Conservation (phyloP, 2,888 invertebrate genomes). For the Lepidonotus clava region DNA sequence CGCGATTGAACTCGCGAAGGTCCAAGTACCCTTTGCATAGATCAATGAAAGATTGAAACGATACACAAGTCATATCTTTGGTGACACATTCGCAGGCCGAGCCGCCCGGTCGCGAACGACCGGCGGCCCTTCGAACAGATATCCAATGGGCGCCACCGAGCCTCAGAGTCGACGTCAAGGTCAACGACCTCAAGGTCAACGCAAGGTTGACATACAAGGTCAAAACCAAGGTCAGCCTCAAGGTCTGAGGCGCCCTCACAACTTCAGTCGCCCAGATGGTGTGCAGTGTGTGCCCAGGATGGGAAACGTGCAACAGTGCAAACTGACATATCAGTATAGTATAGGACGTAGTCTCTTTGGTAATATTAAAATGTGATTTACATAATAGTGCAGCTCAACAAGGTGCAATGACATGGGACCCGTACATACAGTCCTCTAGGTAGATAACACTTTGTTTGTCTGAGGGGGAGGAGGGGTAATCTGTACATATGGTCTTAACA, state of each 20-base stretch:
- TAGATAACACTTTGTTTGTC: not conserved
- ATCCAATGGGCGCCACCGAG: not conserved
- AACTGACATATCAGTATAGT: conserved; percentile 46
- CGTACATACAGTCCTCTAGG: not conserved
- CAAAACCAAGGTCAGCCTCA: not conserved
- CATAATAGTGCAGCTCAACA: conserved; percentile 46
- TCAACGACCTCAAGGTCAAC: not conserved
- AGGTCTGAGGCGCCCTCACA: not conserved
- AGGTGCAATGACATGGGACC: conserved; percentile 30
- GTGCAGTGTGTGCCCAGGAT: conserved; percentile 21
- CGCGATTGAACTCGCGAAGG: conserved; percentile 17
- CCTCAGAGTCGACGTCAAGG: not conserved
- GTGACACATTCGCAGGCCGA: conserved; percentile 29
- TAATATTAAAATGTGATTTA: conserved; percentile 45
- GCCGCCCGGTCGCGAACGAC: not conserved
- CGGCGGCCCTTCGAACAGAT: not conserved
- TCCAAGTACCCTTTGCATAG: conserved; percentile 37
- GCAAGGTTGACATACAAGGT: not conserved
- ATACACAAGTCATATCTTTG: conserved; percentile 3
- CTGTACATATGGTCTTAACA: conserved; percentile 44
- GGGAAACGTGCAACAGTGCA: conserved; percentile 46
- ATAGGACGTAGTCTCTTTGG: conserved; percentile 47
- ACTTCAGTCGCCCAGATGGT: conserved; percentile 10
- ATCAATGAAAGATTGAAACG: conserved; percentile 37
- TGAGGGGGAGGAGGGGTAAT: not conserved